Conservation (phyloP, 2,797 vertebrate species). For the Arnoldichthys spilopterus region DNA sequence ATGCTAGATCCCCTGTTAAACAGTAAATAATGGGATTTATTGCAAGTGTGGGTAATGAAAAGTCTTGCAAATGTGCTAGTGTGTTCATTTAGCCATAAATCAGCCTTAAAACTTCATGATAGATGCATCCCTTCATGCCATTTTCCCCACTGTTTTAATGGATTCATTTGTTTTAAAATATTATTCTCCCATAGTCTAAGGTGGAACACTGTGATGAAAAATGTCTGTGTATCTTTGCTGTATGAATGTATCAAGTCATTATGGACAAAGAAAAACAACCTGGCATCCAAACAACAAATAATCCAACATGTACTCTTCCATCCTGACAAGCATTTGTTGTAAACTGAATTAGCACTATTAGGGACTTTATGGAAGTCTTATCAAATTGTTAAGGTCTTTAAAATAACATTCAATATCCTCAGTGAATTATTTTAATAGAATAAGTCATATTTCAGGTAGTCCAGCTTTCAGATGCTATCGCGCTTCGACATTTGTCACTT, state of each 20-base stretch:
- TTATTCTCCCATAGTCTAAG: constrained; percentile 3
- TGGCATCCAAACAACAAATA: constrained; percentile 46
- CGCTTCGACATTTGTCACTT: constrained; percentile 85
- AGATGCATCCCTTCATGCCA: not conserved
- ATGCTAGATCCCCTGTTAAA: too few species aligned
- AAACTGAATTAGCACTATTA: constrained; percentile 67
- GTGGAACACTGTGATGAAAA: constrained; percentile 17
- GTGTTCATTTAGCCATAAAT: too few species aligned
- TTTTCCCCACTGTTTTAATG: constrained; percentile 3
- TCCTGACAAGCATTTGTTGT: constrained; percentile 59
- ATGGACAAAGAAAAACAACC: constrained; percentile 45
- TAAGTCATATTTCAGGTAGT: constrained; percentile 85
- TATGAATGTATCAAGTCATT: constrained; percentile 27
- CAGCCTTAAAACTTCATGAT: too few species aligned
- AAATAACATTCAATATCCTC: constrained; percentile 86
- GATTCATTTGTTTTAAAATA: constrained; percentile 22
- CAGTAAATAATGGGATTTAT: too few species aligned
- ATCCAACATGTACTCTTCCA: constrained; percentile 31
- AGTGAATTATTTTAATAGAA: constrained; percentile 85
- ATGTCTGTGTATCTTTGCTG: constrained; percentile 26
- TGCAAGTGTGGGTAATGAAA: too few species aligned
- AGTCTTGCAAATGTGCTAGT: too few species aligned
- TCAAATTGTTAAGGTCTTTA: constrained; percentile 82
- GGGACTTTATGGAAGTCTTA: constrained; percentile 77
- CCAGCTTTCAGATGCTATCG: constrained; percentile 85